Evolutionary conservation across 2,888 invertebrate genomes (phyloP).

Genomic region (Steinernema scapterisci): DNA sequence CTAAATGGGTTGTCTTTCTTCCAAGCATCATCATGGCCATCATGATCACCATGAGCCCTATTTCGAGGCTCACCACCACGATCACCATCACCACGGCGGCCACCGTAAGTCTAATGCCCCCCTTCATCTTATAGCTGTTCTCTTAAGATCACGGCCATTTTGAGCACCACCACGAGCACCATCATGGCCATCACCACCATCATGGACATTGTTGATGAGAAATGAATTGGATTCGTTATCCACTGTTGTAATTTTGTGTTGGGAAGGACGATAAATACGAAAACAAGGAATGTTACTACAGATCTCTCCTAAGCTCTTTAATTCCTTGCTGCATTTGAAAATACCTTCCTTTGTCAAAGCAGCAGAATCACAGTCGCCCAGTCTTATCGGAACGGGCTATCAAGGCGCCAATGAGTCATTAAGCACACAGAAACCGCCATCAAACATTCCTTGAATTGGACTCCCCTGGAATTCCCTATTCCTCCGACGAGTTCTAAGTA

Average conservation of each 20-base stretch:
- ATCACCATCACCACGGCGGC: not conserved
- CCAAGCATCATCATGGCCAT: slow-evolving; percentile 5
- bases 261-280: not conserved
- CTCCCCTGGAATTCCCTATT: too few species aligned
- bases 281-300: not conserved
- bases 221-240: not conserved
- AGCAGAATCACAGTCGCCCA: not conserved
- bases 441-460: too few species aligned
- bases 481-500: too few species aligned
- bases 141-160: not conserved
- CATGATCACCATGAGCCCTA: too few species aligned
- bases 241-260: not conserved
- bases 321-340: too few species aligned
- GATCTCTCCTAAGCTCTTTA: too few species aligned
- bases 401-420: too few species aligned
- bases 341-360: too few species aligned
- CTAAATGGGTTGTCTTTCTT: slow-evolving; percentile 5
- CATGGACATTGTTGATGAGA: not conserved
- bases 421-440: too few species aligned
- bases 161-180: not conserved
- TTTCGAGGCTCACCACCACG: too few species aligned
- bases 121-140: too few species aligned
- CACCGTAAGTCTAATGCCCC: not conserved
- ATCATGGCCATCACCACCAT: not conserved
- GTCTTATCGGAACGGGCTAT: too few species aligned